Evolutionary conservation across 1,140 invertebrate species (phyloP).

Genomic region (Bilobella aurantiaca): DNA sequence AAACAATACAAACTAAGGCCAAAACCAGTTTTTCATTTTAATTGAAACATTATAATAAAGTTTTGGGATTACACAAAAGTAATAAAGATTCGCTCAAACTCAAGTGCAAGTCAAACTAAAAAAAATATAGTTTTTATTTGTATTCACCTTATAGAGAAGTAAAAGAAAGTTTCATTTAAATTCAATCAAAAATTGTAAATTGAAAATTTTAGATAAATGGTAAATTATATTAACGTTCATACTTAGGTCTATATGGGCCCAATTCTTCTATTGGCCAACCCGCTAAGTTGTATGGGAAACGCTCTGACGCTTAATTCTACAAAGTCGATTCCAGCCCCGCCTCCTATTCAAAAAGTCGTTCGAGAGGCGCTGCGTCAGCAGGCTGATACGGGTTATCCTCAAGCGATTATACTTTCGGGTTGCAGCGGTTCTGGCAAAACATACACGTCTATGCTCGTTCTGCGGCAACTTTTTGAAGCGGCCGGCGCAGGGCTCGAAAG

Average conservation of each 20-base stretch:
- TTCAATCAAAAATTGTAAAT: no score
- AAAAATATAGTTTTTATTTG: no score
- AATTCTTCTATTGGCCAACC: conserved; percentile 77
- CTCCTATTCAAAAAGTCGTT: conserved; percentile 73
- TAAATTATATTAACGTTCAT: no score
- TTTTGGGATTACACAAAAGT: no score
- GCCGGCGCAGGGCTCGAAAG: conserved; percentile 87
- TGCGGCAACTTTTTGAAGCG: conserved; percentile 81
- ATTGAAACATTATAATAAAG: no score
- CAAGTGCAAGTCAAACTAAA: no score
- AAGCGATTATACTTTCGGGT: conserved; percentile 83
- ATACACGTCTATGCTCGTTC: conserved; percentile 78
- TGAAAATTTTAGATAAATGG: no score
- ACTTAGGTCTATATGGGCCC: conserved; percentile 82
- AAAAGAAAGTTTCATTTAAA: no score
- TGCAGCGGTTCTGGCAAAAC: conserved; percentile 91
- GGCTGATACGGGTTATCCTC: conserved; percentile 79
- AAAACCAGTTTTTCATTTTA: no score
- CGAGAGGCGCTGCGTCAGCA: conserved; percentile 85
- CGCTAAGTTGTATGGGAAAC: conserved; percentile 74
- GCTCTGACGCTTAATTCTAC: conserved; percentile 76
- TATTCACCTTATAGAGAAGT: no score
- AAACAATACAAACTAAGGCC: not conserved
- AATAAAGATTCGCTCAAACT: no score
- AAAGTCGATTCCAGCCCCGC: conserved; percentile 54